Conservation (phyloP, 2,888 invertebrate species). For the Stenoptilia bipunctidactyla region DNA sequence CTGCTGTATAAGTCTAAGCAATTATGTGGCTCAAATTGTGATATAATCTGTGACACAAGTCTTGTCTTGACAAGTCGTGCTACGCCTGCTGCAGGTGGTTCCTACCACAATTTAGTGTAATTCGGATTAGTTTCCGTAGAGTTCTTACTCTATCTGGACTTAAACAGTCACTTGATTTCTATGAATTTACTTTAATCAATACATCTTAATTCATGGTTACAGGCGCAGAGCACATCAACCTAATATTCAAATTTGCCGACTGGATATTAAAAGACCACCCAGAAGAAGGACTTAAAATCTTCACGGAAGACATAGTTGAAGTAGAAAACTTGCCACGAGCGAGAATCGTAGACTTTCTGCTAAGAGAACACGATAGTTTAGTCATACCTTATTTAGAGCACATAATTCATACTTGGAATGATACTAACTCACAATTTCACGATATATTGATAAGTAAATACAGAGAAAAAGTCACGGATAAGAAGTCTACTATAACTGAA, state of each 20-base stretch:
- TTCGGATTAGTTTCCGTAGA: too few relatives aligned
- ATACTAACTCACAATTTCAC: constrained; percentile 87
- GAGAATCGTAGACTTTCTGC: constrained; percentile 88
- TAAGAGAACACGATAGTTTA: constrained; percentile 82
- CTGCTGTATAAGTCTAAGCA: too few relatives aligned
- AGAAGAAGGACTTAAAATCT: constrained; percentile 89
- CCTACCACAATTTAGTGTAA: too few relatives aligned
- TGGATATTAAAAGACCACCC: constrained; percentile 92
- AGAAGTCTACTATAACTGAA: constrained; percentile 39
- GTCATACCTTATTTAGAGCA: constrained; percentile 96
- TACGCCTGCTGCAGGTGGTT: too few relatives aligned
- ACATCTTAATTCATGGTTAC: constrained; percentile 19
- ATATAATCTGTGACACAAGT: too few relatives aligned
- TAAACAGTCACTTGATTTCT: too few relatives aligned
- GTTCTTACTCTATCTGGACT: too few relatives aligned
- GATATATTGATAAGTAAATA: constrained; percentile 93
- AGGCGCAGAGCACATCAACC: constrained; percentile 82
- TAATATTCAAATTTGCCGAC: constrained; percentile 94
- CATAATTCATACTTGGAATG: constrained; percentile 91
- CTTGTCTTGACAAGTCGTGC: too few relatives aligned
- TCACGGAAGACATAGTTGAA: constrained; percentile 89
- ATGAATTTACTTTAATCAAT: too few relatives aligned
- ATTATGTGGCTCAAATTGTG: too few relatives aligned
- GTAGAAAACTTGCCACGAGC: constrained; percentile 91
- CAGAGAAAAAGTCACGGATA: constrained; percentile 76